Evolutionary conservation across 2,113 vertebrate genomes (phyloP), one percentile per base, ranked within the genome.

Genomic region (Ophiodon elongatus): DNA sequence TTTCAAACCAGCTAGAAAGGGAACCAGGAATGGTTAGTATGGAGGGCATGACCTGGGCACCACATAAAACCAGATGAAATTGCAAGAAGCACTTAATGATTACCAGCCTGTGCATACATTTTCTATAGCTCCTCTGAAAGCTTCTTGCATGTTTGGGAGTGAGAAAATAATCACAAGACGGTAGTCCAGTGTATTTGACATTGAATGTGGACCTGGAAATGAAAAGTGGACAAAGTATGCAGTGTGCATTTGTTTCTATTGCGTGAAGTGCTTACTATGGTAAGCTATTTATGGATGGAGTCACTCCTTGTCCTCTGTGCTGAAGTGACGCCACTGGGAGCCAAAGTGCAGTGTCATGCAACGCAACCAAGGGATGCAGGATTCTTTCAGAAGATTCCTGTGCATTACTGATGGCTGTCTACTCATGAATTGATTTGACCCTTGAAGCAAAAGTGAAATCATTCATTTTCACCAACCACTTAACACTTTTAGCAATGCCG

Each of bases 241-340:
- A 62, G 35, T 41, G 37, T 76, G 8, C 45, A 73, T 35, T 67
- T 79, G 7, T 79, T 74, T n/a, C 56, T 47, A 31, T 60, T 73
- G 35, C 80, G 45, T 75, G 37, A 91, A 87, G 64, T 84, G 80
- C 80, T 80, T 71, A 76, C 60, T 37, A 31, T 72, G 27, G 62
- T 15, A 33, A 74, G 78, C 72, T 88, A 83, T 88, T 90, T 88
- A 69, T 62, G 70, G 84, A 59, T 33, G 59, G 70, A 54, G 69
- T 84, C 54, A 27, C 64, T 83, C 59, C 62, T 85, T 80, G 73
- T 76, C 75, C 62, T 78, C 39, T 78, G 43, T 66, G 66, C 39
- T 83, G n/a, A 85, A 75, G 33, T 63, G 70, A 70, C 66, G 76
- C 76, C 33, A 67, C 31, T 35, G 73, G 17, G 66, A 73, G 57